phyloP scores from a whole-genome alignment of 2,797 vertebrate species.

The Acipenser transmontanus region DNA sequence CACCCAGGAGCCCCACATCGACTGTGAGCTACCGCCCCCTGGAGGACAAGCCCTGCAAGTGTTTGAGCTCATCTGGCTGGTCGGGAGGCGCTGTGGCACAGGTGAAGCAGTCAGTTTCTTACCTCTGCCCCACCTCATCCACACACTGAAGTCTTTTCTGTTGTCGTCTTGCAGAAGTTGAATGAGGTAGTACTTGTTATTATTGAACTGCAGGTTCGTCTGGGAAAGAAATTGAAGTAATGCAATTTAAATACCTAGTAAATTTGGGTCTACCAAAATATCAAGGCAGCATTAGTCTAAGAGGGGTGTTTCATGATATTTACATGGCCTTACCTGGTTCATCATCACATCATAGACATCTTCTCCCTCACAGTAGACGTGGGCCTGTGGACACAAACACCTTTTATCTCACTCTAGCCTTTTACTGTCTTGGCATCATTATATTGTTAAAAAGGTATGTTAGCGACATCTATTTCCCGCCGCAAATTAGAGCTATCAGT shows the following conservation, averaged over 20 bases:
- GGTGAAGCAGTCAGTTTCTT: conserved; percentile 15
- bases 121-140: conserved; percentile 89
- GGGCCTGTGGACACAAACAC: conserved; percentile 55
- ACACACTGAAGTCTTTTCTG: conserved; percentile 68
- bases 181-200: conserved; percentile 87
- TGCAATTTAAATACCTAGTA: not conserved
- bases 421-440: too few species aligned
- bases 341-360: conserved; percentile 80
- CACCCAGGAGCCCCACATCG: not conserved
- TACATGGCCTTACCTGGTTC: conserved; percentile 69
- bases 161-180: conserved; percentile 76
- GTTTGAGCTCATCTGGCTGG: too few species aligned
- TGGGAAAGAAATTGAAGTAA: conserved; percentile 30
- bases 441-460: too few species aligned
- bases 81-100: too few species aligned
- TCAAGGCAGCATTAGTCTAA: conserved; percentile 7
- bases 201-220: conserved; percentile 88
- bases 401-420: not conserved
- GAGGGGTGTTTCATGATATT: conserved; percentile 3
- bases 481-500: too few species aligned
- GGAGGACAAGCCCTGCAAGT: too few species aligned
- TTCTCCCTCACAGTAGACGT: conserved; percentile 71
- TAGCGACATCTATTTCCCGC: too few species aligned
- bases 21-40: not conserved
- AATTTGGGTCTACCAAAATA: too few species aligned